Percentiles rank a stretch among this genome's conserved stretches.
phyloP scores from a whole-genome alignment of 2,888 invertebrate genomes.

The Perizoma affinitatum region DNA sequence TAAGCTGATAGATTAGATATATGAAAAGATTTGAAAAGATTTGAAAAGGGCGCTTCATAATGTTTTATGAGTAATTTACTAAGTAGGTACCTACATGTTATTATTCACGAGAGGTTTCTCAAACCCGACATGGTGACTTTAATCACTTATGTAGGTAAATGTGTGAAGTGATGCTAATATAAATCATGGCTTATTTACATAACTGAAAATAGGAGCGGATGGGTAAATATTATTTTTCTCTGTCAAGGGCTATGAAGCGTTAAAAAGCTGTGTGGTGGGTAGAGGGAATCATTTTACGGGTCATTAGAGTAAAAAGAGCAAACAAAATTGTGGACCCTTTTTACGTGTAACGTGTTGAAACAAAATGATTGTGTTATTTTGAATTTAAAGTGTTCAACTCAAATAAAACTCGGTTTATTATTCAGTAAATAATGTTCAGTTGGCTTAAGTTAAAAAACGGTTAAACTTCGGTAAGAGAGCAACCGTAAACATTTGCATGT shows the following conservation, averaged over 20 bases:
- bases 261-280: conserved; percentile 56
- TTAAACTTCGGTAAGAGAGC: too few species aligned
- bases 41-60: too few species aligned
- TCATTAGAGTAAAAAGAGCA: conserved; percentile 73
- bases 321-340: conserved; percentile 60
- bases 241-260: conserved; percentile 57
- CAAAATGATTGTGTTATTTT: conserved; percentile 42
- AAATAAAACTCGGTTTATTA: conserved; percentile 29
- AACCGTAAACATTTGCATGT: too few species aligned
- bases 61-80: too few species aligned
- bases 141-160: neutral
- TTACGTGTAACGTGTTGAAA: conserved; percentile 42
- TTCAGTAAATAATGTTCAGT: conserved; percentile 3
- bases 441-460: neutral
- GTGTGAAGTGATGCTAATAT: conserved; percentile 18
- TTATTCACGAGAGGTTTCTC: neutral
- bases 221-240: conserved; percentile 49
- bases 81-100: neutral
- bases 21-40: too few species aligned
- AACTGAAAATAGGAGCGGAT: conserved; percentile 45
- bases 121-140: neutral
- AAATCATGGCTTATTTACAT: conserved; percentile 34
- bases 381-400: conserved; percentile 36
- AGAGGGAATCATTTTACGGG: conserved; percentile 68
- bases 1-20: too few species aligned